Conservation (phyloP, 2,888 invertebrate species). For the Drosophila pullipes region DNA sequence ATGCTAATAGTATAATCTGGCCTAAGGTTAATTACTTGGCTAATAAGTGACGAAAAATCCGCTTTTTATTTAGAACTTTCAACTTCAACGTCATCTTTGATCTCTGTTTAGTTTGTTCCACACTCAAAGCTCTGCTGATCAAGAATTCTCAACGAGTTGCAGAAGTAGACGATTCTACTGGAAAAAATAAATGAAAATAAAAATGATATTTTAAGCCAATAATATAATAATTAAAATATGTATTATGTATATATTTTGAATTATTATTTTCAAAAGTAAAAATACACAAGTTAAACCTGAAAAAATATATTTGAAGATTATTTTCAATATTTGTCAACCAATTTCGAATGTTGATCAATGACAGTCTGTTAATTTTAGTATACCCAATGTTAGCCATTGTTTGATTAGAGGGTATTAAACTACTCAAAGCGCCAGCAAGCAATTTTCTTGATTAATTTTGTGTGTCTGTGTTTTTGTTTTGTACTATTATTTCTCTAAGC, state of each 20-base stretch:
- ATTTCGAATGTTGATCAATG: background rate
- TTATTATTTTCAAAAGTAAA: background rate
- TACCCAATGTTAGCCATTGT: background rate
- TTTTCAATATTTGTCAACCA: background rate
- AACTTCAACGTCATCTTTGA: background rate
- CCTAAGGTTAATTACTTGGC: background rate
- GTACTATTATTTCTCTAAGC: constrained; percentile 7
- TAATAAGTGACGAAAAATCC: background rate
- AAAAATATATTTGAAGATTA: background rate
- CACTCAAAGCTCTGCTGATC: background rate
- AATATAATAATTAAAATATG: background rate
- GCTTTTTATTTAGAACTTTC: background rate
- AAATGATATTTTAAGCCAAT: background rate
- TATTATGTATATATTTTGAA: background rate
- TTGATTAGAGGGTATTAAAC: constrained; percentile 25
- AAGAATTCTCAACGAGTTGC: no score
- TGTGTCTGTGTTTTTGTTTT: constrained; percentile 18
- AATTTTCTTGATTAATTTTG: constrained; percentile 40
- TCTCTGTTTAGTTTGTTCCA: background rate
- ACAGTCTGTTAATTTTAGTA: background rate
- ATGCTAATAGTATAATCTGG: background rate
- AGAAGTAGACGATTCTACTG: no score
- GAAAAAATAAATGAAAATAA: background rate
- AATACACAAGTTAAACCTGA: background rate
- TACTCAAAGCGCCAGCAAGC: constrained; percentile 9